A percentile compares a stretch with the other conserved stretches of the same genome.
phyloP scores from a whole-genome alignment of 1,140 invertebrate species.

The Sycobia sp. region DNA sequence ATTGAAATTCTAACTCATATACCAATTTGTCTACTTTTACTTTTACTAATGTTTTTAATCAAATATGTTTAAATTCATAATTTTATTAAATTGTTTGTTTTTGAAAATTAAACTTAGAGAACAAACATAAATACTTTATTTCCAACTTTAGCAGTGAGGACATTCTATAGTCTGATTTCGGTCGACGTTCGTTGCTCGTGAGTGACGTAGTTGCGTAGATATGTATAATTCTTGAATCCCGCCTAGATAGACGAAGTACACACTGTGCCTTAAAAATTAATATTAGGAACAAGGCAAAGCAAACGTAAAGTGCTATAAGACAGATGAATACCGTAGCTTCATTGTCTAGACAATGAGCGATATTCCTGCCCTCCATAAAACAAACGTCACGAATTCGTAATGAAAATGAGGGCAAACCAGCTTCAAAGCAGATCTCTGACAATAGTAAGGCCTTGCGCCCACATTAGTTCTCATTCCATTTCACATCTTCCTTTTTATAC shows the following conservation, averaged over 20 bases:
- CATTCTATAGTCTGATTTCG: neutral
- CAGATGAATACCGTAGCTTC: neutral
- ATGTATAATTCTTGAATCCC: neutral
- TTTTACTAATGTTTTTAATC: no score
- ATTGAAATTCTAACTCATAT: no score
- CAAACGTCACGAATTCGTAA: neutral
- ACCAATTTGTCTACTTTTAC: no score
- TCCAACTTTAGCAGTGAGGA: neutral
- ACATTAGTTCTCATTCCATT: no score
- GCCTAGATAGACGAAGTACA: neutral
- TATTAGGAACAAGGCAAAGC: neutral
- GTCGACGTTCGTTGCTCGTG: constrained; percentile 8
- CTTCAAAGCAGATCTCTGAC: neutral
- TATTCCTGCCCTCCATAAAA: neutral
- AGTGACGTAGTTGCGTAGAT: neutral
- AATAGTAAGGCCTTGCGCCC: no score
- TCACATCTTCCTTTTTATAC: no score
- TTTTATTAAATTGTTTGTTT: no score
- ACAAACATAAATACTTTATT: neutral
- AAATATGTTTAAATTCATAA: no score
- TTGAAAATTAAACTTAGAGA: no score
- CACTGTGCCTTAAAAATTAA: neutral
- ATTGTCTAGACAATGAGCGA: neutral
- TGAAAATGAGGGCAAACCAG: no score
- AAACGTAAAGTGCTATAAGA: no score